These are phyloP conservation scores for Mythimna pallens DNA, from an alignment of 2,888 invertebrate genomes.

Conservation along the genomic window DNA sequence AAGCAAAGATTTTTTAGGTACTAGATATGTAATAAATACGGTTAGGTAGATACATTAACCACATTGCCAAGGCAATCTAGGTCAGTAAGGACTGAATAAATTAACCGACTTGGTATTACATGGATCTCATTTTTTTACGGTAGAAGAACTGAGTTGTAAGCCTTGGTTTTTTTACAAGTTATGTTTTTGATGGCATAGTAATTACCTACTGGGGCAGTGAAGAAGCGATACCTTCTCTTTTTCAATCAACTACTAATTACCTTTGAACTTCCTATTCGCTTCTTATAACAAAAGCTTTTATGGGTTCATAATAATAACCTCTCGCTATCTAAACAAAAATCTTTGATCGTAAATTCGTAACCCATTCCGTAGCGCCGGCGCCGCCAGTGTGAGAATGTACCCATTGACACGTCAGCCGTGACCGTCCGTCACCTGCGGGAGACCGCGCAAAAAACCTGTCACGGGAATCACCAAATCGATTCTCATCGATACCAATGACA, in stretches of 20 bases:
- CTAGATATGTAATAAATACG: too few species aligned
- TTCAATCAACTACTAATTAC: not conserved
- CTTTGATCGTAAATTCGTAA: conserved; percentile 51
- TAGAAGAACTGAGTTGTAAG: too few species aligned
- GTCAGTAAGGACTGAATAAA: too few species aligned
- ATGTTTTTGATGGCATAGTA: not conserved
- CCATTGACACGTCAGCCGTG: conserved; percentile 79
- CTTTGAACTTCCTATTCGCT: conserved; percentile 4
- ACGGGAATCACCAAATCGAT: conserved; percentile 85
- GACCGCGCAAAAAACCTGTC: conserved; percentile 80
- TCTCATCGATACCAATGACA: conserved; percentile 77
- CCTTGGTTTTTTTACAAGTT: too few species aligned
- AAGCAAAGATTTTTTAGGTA: too few species aligned
- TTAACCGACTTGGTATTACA: too few species aligned
- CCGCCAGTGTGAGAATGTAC: conserved; percentile 77
- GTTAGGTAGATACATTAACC: not conserved
- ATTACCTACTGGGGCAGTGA: not conserved
- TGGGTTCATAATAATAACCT: conserved; percentile 35
- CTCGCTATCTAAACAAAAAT: conserved; percentile 41
- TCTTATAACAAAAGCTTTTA: conserved; percentile 22
- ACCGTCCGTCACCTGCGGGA: conserved; percentile 69
- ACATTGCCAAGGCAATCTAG: too few species aligned
- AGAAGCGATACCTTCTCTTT: conserved; percentile 1
- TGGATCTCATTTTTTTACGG: too few species aligned
- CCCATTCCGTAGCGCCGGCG: conserved; percentile 69